These are phyloP conservation scores for Hydractinia echinata DNA, from an alignment of 30 jellyfish, hydroid and myxozoan species.

Conservation along the genomic window DNA sequence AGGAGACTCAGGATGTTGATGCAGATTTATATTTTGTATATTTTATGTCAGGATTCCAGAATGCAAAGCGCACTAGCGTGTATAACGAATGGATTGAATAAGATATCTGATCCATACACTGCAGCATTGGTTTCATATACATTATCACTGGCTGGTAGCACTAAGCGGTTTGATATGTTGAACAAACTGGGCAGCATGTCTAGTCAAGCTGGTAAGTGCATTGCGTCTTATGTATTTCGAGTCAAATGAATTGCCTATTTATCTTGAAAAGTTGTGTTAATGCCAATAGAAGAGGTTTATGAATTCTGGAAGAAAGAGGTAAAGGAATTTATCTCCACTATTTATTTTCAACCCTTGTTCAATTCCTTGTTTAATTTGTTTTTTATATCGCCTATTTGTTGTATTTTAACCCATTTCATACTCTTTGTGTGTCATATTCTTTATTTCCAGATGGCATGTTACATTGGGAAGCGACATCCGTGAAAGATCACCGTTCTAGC, in stretches of 20 bases:
- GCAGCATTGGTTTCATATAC: slow-evolving; percentile 56
- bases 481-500: background rate
- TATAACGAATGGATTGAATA: slow-evolving; percentile 29
- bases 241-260: too few relatives aligned
- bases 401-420: background rate
- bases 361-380: too few relatives aligned
- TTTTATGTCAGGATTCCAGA: slow-evolving; percentile 12
- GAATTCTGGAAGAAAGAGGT: too few relatives aligned
- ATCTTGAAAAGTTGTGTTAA: too few relatives aligned
- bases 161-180: slow-evolving; percentile 20
- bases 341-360: too few relatives aligned
- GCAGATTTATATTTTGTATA: background rate
- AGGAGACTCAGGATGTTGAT: too few relatives aligned
- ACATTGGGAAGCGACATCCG: background rate
- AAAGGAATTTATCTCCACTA: too few relatives aligned
- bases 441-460: background rate
- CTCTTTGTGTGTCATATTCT: background rate
- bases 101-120: slow-evolving; percentile 53
- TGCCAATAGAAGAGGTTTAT: too few relatives aligned
- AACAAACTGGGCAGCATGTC: slow-evolving; percentile 32
- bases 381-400: too few relatives aligned
- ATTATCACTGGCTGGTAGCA: slow-evolving; percentile 34
- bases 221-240: too few relatives aligned
- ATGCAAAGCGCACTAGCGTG: slow-evolving; percentile 44
- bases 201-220: slow-evolving; percentile 24